These are phyloP conservation scores for Brachylomia viminalis DNA, from an alignment of 2,888 invertebrate genomes.

Conservation along the genomic window DNA sequence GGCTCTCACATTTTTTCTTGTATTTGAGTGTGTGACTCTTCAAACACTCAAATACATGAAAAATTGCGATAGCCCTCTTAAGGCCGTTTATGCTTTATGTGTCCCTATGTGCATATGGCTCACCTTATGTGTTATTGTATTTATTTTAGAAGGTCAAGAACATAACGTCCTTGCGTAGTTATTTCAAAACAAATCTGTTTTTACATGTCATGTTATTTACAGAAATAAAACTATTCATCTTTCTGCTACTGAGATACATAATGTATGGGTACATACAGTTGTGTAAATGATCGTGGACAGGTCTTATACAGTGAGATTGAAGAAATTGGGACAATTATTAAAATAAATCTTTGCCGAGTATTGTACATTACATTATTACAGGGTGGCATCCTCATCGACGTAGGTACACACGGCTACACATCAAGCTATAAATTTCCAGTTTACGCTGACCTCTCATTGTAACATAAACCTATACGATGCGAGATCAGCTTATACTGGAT, in stretches of 20 bases:
- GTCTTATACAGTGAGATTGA: neutral
- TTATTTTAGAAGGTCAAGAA: constrained; percentile 7
- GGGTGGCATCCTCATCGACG: no score
- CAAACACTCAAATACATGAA: no score
- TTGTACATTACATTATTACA: no score
- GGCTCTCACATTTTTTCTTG: no score
- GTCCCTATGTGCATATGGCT: neutral
- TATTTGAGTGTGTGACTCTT: no score
- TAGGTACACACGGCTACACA: no score
- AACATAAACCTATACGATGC: no score
- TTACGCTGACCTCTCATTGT: no score
- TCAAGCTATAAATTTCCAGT: no score
- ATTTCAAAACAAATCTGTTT: constrained; percentile 6
- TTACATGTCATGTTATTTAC: neutral
- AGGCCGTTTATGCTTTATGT: neutral
- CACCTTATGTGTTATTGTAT: neutral
- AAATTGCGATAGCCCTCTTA: no score
- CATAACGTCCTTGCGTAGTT: neutral
- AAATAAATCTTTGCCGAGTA: no score
- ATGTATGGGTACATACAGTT: constrained; percentile 28
- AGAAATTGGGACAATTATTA: neutral
- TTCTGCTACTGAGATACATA: neutral
- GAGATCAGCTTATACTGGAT: no score
- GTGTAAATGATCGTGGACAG: neutral
- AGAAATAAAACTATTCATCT: constrained; percentile 17